These are phyloP conservation scores for Triplophysa bombifrons DNA, from an alignment of 2,797 vertebrate genomes.

Conservation along the genomic window DNA sequence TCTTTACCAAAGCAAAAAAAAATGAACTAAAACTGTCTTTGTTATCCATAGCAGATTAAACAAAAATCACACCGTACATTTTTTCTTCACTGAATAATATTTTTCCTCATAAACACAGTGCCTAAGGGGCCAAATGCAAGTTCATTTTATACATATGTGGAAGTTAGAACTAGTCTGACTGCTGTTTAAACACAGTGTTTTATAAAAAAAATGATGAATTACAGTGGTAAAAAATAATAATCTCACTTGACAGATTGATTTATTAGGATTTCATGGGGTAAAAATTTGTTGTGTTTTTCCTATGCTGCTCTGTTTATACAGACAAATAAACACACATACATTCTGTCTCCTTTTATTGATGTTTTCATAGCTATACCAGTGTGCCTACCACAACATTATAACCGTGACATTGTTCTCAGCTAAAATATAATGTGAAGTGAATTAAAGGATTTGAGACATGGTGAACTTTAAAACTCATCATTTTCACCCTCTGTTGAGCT, in stretches of 20 bases:
- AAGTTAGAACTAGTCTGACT: not conserved
- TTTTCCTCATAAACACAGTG: not conserved
- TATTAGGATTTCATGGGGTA: slow-evolving; percentile 9
- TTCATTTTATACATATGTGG: not conserved
- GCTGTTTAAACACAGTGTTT: slow-evolving; percentile 4
- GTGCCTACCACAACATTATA: slow-evolving; percentile 23
- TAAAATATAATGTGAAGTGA: slow-evolving; percentile 23
- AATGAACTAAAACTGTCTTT: not conserved
- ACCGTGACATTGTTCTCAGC: slow-evolving; percentile 28
- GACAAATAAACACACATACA: not conserved
- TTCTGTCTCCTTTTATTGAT: slow-evolving; percentile 7
- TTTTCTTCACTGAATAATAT: not conserved
- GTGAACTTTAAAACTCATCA: slow-evolving; percentile 49
- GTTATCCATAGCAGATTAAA: not conserved
- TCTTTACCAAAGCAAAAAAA: not conserved
- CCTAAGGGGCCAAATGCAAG: not conserved
- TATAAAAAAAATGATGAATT: slow-evolving; percentile 5
- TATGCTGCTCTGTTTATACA: slow-evolving; percentile 16
- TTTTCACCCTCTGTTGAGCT: slow-evolving; percentile 34
- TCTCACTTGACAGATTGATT: slow-evolving; percentile 33
- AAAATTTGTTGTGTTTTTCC: not conserved
- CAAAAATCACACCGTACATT: not conserved
- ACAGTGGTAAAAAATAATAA: slow-evolving; percentile 9
- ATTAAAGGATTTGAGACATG: slow-evolving; percentile 42
- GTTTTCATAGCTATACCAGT: slow-evolving; percentile 21